Conservation (phyloP, 2,113 vertebrate species). For the Pungitius pungitius region DNA sequence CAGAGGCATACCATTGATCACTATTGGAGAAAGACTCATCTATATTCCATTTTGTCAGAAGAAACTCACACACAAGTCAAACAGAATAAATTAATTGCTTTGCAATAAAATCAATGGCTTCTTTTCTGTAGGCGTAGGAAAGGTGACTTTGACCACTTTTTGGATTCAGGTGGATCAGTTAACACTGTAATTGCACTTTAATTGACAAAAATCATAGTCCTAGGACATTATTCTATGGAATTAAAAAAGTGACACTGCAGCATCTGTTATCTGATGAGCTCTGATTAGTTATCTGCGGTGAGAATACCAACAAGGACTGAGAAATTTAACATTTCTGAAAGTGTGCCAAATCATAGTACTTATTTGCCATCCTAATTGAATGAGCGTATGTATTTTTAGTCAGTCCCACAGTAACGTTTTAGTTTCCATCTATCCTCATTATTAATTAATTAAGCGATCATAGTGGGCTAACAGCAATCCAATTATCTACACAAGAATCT, state of each 20-base stretch:
- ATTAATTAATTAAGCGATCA: conserved; percentile 3
- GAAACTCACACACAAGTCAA: conserved; percentile 55
- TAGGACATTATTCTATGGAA: conserved; percentile 41
- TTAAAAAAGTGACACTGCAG: conserved; percentile 61
- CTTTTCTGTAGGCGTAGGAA: conserved; percentile 48
- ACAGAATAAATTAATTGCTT: conserved; percentile 38
- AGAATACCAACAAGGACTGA: conserved; percentile 10
- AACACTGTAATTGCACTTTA: conserved; percentile 80
- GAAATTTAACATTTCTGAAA: conserved; percentile 6
- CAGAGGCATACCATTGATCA: conserved; percentile 74
- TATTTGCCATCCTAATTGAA: neutral
- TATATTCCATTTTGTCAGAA: conserved; percentile 54
- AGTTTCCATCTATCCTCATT: conserved; percentile 13
- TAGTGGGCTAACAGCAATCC: neutral
- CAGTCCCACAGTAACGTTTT: neutral
- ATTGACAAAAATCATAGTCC: conserved; percentile 58
- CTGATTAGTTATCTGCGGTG: conserved; percentile 7
- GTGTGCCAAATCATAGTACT: conserved; percentile 3
- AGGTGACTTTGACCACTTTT: conserved; percentile 55
- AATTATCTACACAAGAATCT: conserved; percentile 17
- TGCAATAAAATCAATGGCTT: conserved; percentile 67
- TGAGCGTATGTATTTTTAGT: neutral
- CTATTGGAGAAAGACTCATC: conserved; percentile 61
- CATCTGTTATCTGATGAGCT: conserved; percentile 41
- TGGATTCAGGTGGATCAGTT: conserved; percentile 62